Base-by-base conservation (phyloP, 2,113 vertebrate genomes). In the Barnardius zonarius region DNA sequence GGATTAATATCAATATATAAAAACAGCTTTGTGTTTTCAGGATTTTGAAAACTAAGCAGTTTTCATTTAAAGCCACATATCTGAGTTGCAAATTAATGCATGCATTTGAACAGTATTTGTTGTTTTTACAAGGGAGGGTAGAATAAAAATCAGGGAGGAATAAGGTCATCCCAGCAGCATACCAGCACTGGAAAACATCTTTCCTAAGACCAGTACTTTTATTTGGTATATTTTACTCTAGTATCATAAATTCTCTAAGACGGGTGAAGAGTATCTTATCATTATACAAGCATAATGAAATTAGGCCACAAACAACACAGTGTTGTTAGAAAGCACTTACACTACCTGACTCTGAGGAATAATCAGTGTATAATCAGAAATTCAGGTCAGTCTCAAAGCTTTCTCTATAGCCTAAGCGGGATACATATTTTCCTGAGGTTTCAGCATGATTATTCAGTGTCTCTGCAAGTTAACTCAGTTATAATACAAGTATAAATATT, bases 401-500 rank as follows among this genome's bases (percentile, higher is more conserved):
- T 88, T 89, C 28, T 87, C 57, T 54, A 77, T 17, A 89, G 55
- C 8, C 73, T 23, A 49, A 63, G 75, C 79, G 54, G 55, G 88
- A 87, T 62, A 85, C 61, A 41, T 43, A n/a, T 94, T 91, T 82
- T 97, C 77, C 54, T 82, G 90, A 94, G 80, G 81, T 72, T 97
- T 94, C 79, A 96, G 74, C 55, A 61, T 13, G 48, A 90, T 94
- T 91, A 94, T 89, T 95, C 70, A 68, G 68, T 87, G 77, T n/a
- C 64, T 62, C 59, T 89, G 24, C n/a, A 93, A 92, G 59, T 78
- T 95, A 97, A 64, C 16, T 69, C 35, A 93, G 88, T 37, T 95
- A 97, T 96, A 97, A 98, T 92, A 95, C 78, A 97, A 91, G 73
- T 92, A 83, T 93, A 98, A 97, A 97, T 93, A 97, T 96, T 97